These are phyloP conservation scores for Caenorhabditis drosophilae DNA, from an alignment of 2,888 invertebrate species.

Conservation along the genomic window DNA sequence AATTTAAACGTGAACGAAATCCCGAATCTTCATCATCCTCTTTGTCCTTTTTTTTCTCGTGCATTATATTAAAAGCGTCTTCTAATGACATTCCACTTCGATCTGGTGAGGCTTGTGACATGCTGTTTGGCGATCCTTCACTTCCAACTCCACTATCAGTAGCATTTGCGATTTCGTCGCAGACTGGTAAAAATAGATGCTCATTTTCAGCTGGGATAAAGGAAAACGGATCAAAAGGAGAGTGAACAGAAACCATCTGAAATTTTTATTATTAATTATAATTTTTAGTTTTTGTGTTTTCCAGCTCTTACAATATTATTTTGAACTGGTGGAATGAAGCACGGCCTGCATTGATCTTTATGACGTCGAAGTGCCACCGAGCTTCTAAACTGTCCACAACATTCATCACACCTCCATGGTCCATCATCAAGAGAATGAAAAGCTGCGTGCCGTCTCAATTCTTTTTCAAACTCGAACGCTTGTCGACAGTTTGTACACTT, in stretches of 20 bases:
- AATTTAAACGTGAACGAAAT: slow-evolving; percentile 56
- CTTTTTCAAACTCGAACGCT: slow-evolving; percentile 55
- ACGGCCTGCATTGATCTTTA: slow-evolving; percentile 61
- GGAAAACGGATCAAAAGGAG: slow-evolving; percentile 50
- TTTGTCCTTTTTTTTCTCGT: slow-evolving; percentile 37
- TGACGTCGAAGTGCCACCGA: slow-evolving; percentile 64
- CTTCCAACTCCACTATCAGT: slow-evolving; percentile 47
- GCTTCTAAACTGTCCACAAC: slow-evolving; percentile 53
- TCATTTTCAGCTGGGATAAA: slow-evolving; percentile 51
- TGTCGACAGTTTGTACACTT: slow-evolving; percentile 43
- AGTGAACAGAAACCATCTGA: slow-evolving; percentile 47
- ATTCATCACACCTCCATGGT: slow-evolving; percentile 59
- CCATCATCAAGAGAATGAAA: slow-evolving; percentile 52
- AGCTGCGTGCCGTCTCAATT: slow-evolving; percentile 50
- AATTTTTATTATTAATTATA: slow-evolving; percentile 9
- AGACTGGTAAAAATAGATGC: slow-evolving; percentile 26
- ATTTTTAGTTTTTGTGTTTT: not conserved
- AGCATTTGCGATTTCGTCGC: slow-evolving; percentile 24
- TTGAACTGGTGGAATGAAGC: slow-evolving; percentile 49
- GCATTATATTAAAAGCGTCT: slow-evolving; percentile 26
- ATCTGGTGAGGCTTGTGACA: slow-evolving; percentile 41
- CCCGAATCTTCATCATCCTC: slow-evolving; percentile 65
- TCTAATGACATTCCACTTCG: slow-evolving; percentile 20
- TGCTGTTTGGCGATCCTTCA: slow-evolving; percentile 43
- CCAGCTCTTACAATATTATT: slow-evolving; percentile 34